phyloP scores from a whole-genome alignment of 2,888 invertebrate genomes.

The Hirtodrosophila duncani region DNA sequence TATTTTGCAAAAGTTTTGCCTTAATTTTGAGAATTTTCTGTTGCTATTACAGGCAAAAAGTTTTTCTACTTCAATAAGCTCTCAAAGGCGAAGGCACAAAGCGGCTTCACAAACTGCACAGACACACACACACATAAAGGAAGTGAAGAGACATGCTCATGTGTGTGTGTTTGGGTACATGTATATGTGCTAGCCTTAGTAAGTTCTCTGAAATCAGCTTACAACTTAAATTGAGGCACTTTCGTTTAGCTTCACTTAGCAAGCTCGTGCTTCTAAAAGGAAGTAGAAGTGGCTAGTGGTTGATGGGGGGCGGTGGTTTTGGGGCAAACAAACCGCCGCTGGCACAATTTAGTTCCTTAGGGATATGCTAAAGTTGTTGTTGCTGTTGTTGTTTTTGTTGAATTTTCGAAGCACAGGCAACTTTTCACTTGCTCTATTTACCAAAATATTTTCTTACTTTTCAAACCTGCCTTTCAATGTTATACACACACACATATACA shows the following conservation, averaged over 20 bases:
- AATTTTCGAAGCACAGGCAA: conserved; percentile 19
- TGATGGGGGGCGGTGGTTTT: conserved; percentile 3
- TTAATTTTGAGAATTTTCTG: conserved; percentile 60
- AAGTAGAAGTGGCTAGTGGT: conserved; percentile 3
- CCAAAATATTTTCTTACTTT: conserved; percentile 29
- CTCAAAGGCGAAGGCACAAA: conserved; percentile 18
- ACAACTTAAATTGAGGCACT: conserved; percentile 74
- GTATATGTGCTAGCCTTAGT: conserved; percentile 32
- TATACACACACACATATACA: too few relatives aligned
- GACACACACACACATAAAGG: conserved; percentile 9
- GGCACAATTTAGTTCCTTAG: conserved; percentile 69
- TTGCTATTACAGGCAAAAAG: conserved; percentile 53
- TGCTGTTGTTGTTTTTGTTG: conserved; percentile 30
- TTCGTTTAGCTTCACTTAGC: conserved; percentile 72
- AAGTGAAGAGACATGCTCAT: conserved; percentile 2
- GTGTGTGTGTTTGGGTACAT: conserved; percentile 1
- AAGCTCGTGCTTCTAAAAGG: conserved; percentile 48
- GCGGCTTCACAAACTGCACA: conserved; percentile 17
- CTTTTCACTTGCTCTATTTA: conserved; percentile 68
- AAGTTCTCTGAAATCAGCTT: conserved; percentile 63
- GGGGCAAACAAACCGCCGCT: conserved; percentile 58
- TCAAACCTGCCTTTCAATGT: background rate
- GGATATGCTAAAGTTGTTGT: conserved; percentile 52
- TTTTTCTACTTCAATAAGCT: conserved; percentile 63
- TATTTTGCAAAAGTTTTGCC: conserved; percentile 51